These are phyloP conservation scores for Drosophila erecta DNA, from an alignment of 1,140 invertebrate genomes.

Conservation along the genomic window DNA sequence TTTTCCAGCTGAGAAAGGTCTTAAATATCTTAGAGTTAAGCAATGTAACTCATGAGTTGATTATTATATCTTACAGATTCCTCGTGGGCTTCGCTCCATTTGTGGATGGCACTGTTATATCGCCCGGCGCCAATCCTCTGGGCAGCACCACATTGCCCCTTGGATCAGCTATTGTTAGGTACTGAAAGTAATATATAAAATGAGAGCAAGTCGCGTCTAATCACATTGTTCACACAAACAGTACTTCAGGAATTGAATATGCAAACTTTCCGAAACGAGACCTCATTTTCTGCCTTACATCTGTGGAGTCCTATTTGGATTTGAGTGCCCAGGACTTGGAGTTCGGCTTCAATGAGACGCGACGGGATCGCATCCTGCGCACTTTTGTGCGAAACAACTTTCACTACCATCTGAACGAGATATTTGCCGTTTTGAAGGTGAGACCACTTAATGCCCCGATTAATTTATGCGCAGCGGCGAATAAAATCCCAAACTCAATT, in stretches of 20 bases:
- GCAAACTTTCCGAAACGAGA: slow-evolving; percentile 93
- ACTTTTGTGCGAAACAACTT: slow-evolving; percentile 95
- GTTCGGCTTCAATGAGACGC: slow-evolving; percentile 93
- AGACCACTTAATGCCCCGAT: not conserved
- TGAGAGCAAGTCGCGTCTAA: slow-evolving; percentile 11
- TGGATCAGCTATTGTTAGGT: slow-evolving; percentile 84
- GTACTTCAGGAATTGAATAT: slow-evolving; percentile 89
- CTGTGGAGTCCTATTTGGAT: slow-evolving; percentile 91
- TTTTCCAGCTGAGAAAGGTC: too few relatives aligned
- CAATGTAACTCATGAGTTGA: too few relatives aligned
- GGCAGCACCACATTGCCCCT: slow-evolving; percentile 75
- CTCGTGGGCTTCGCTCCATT: slow-evolving; percentile 95
- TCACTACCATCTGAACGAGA: slow-evolving; percentile 95
- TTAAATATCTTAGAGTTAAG: too few relatives aligned
- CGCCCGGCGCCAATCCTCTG: slow-evolving; percentile 85
- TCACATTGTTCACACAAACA: slow-evolving; percentile 75
- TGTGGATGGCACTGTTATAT: slow-evolving; percentile 92
- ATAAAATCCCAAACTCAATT: slow-evolving; percentile 5
- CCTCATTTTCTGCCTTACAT: slow-evolving; percentile 91
- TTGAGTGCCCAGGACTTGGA: slow-evolving; percentile 91
- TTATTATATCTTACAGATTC: slow-evolving; percentile 85
- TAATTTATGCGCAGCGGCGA: not conserved
- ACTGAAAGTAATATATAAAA: not conserved
- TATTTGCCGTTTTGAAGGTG: slow-evolving; percentile 93
- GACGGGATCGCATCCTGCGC: slow-evolving; percentile 92